phyloP scores from a whole-genome alignment of 2,113 vertebrate species.

The Eidolon helvum region DNA sequence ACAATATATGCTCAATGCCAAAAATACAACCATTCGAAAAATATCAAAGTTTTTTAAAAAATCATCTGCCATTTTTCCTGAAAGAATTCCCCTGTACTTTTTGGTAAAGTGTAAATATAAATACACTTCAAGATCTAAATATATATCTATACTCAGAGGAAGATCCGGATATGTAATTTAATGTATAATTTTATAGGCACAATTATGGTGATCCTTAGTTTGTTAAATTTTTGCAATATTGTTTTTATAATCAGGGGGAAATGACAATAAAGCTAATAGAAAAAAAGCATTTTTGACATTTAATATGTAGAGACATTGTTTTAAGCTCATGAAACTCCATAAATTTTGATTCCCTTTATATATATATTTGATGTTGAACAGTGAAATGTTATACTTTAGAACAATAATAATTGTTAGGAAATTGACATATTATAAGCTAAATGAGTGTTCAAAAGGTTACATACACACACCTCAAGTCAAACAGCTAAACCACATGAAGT shows the following conservation, averaged over 20 bases:
- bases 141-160: background rate
- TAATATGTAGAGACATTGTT: background rate
- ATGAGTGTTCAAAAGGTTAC: slow-evolving; percentile 57
- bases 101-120: slow-evolving; percentile 30
- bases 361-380: slow-evolving; percentile 31
- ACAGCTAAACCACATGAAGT: slow-evolving; percentile 56
- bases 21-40: background rate
- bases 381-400: slow-evolving; percentile 58
- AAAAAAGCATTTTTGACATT: slow-evolving; percentile 28
- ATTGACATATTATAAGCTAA: slow-evolving; percentile 53
- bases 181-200: background rate
- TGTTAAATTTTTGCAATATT: slow-evolving; percentile 6
- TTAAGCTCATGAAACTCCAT: slow-evolving; percentile 23
- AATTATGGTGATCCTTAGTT: background rate
- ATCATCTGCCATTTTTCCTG: background rate
- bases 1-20: background rate
- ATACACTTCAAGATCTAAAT: slow-evolving; percentile 16
- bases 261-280: background rate
- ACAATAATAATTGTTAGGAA: slow-evolving; percentile 64
- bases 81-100: background rate
- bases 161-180: background rate
- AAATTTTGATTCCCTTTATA: slow-evolving; percentile 54
- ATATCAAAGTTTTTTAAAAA: background rate
- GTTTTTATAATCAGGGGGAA: slow-evolving; percentile 36
- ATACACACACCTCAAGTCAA: slow-evolving; percentile 46